Base-by-base conservation (phyloP, 2,888 invertebrate species). In the Apodemia mormo region DNA sequence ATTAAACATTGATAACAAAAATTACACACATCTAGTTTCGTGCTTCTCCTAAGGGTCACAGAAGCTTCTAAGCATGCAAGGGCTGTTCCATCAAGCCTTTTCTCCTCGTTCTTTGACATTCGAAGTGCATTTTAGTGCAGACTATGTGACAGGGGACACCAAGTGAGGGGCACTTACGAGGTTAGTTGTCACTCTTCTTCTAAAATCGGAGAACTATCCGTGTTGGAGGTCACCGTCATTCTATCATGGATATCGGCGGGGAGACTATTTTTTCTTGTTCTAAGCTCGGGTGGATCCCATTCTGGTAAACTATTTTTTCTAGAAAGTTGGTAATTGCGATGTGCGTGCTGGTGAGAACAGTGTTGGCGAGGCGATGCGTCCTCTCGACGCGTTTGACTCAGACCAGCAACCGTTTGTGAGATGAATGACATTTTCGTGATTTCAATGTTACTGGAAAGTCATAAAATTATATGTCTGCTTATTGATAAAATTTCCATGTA, bases 321-420 rank as follows among this genome's bases (percentile, higher is more conserved):
- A 82, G 82, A 80, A 74, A 93, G 88, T 78, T 87, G 87, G 77
- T 85, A 82, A 76, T 85, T 81, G 73, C 90, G 90, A 71, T 90
- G 87, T 22, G 91, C 84, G 85, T 93, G 90, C 77, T 89, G 91
- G 76, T 93, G 92, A 1, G 92, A 90, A 85, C 93, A 93, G 83
- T 93, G 93, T 77, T 93, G 93, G 52, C 90, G 81, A 0, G 91
- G 90, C 3, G 90, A 87, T 0, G 84, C 83, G 52, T 92, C 91
- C 70, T 90, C 89, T n/a, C 90, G 88, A 1, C 90, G 82, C 54
- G 88, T 80, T 77, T 92, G 91, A 78, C 92, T 92, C 82, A 94
- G 84, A 64, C 93, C 94, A 37, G 94, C 94, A 72, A 94, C 94
- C 58, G 94, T 94, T 90, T 94, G 94, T 56, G 94, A 94, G 76